Evolutionary conservation across 2,888 invertebrate species (phyloP).

Genomic region (Chelonus formosanus): DNA sequence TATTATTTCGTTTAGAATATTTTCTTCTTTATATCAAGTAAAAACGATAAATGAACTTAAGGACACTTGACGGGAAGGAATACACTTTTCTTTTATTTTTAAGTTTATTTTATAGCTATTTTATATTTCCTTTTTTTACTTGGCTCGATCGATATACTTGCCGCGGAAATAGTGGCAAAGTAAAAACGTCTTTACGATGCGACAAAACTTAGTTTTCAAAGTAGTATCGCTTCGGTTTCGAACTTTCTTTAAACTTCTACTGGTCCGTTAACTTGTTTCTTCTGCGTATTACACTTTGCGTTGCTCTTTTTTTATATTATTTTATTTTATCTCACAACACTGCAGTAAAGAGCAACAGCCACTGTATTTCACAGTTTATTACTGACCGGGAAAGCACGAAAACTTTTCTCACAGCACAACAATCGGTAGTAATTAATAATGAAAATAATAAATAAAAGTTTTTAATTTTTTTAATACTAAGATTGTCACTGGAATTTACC

Average conservation of each 20-base stretch:
- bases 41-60: constrained; percentile 30
- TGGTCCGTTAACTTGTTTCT: constrained; percentile 15
- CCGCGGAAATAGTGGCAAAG: constrained; percentile 30
- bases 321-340: constrained; percentile 10
- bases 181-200: constrained; percentile 26
- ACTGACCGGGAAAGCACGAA: not conserved
- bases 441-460: constrained; percentile 4
- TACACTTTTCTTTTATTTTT: not conserved
- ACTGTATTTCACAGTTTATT: constrained; percentile 8
- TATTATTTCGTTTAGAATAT: not conserved
- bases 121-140: not conserved
- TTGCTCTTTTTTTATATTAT: constrained; percentile 14
- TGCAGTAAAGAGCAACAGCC: not conserved
- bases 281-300: constrained; percentile 17
- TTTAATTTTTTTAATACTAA: not conserved
- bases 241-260: constrained; percentile 20
- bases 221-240: constrained; percentile 17
- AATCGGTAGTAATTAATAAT: constrained; percentile 11
- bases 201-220: constrained; percentile 31
- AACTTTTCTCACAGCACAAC: not conserved
- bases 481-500: not conserved
- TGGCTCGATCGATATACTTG: constrained; percentile 14
- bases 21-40: not conserved
- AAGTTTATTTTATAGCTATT: constrained; percentile 1
- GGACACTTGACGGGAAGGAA: constrained; percentile 32